phyloP scores from a whole-genome alignment of 2,797 vertebrate genomes.

The Fratercula arctica region DNA sequence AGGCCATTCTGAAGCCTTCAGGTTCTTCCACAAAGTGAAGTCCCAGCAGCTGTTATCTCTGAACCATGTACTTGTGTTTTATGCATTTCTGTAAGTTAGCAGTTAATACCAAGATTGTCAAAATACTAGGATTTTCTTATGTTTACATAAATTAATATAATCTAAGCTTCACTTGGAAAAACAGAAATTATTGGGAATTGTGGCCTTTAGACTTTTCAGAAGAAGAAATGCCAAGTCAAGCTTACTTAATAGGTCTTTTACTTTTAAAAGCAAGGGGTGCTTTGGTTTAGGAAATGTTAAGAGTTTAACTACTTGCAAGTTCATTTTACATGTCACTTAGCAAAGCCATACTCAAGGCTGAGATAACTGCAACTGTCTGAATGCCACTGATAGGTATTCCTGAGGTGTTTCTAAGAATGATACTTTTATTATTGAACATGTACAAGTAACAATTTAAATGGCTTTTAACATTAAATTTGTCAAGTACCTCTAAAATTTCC shows the following conservation, averaged over 20 bases:
- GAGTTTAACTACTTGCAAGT: neutral
- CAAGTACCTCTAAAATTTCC: neutral
- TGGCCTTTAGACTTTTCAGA: neutral
- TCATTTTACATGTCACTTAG: neutral
- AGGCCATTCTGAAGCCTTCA: slow-evolving; percentile 72
- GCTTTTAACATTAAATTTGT: neutral
- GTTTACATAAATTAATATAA: neutral
- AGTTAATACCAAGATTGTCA: neutral
- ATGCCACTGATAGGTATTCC: neutral
- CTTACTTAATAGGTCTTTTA: neutral
- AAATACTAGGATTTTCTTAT: neutral
- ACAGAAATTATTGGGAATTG: neutral
- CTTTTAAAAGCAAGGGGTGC: neutral
- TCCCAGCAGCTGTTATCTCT: slow-evolving; percentile 78
- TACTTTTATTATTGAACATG: neutral
- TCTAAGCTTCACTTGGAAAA: neutral
- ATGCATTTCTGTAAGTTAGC: slow-evolving; percentile 87
- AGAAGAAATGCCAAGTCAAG: neutral
- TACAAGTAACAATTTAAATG: neutral
- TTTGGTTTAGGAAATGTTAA: neutral
- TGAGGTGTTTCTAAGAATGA: neutral
- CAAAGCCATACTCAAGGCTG: neutral
- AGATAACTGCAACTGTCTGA: neutral
- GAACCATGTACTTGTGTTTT: slow-evolving; percentile 85
- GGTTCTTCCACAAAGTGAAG: slow-evolving; percentile 71